Evolutionary conservation across 2,113 vertebrate species (phyloP), one percentile per base, ranked within the genome.

Genomic region (Psophia crepitans): DNA sequence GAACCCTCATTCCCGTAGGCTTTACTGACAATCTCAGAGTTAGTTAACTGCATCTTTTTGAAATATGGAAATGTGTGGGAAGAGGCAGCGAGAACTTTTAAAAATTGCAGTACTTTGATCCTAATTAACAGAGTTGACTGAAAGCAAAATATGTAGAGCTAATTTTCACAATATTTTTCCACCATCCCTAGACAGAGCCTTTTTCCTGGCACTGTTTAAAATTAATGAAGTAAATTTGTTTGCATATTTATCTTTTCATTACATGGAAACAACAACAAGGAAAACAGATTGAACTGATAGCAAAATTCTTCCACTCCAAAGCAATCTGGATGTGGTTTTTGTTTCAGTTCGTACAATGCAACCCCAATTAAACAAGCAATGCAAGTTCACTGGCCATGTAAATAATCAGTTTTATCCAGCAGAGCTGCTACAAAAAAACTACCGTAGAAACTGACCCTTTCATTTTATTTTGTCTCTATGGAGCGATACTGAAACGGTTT

Each of bases 181-280:
- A 94, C 96, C 91, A 96, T 95, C 90, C 87, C 90, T 90, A 96
- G 96, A 95, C 87, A 96, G 95, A 77, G 46, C 30, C 61, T 93
- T 94, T 96, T 97, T 89, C 86, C 84, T 95, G 95, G 92, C 95
- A 93, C 92, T 95, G 80, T 95, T 97, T 95, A 97, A 97, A 97
- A 97, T 96, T 96, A 97, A 97, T 95, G 94, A 95, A 95, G 97
- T 95, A 97, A 96, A 97, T 89, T 94, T 97, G 94, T 96, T 97
- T 95, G 94, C 90, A 97, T 97, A 96, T 97, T 97, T 97, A 97
- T 93, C 88, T 96, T 97, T 97, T 91, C 92, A 89, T 91, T 91
- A 95, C 91, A 95, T 22, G 70, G 93, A 96, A 96, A 97, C 95
- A 96, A 94, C 94, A 95, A 96, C 92, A 95, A 95, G 89, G 89